These are phyloP conservation scores for Hemitrygon akajei DNA, from an alignment of 2,797 vertebrate species.

Conservation along the genomic window DNA sequence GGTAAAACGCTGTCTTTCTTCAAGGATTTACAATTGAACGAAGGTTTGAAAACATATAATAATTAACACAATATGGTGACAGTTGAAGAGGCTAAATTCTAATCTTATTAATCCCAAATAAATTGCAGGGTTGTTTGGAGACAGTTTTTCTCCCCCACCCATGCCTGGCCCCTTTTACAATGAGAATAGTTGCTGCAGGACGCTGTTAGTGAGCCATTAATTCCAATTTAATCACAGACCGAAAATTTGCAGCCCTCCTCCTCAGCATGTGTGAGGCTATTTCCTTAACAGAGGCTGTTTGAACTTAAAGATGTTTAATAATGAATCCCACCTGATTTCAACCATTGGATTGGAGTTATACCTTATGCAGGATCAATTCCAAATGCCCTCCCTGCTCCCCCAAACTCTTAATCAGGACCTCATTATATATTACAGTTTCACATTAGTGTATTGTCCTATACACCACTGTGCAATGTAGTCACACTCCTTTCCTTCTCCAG, in stretches of 20 bases:
- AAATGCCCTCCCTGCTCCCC: not conserved
- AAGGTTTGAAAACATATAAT: not conserved
- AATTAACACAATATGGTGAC: not conserved
- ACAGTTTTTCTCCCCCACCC: not conserved
- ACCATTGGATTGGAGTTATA: not conserved
- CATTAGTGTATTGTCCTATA: too few relatives aligned
- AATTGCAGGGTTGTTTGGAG: not conserved
- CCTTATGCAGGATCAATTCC: not conserved
- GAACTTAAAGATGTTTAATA: not conserved
- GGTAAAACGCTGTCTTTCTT: not conserved
- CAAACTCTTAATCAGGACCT: not conserved
- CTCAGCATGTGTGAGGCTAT: not conserved
- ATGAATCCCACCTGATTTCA: not conserved
- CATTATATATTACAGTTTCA: not conserved
- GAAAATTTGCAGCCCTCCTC: not conserved
- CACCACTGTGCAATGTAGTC: not conserved
- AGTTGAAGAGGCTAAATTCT: constrained; percentile 4
- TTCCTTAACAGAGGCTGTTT: not conserved
- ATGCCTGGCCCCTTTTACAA: not conserved
- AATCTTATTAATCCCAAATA: not conserved
- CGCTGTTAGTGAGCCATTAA: not conserved
- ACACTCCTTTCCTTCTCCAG: too few relatives aligned
- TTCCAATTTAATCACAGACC: not conserved
- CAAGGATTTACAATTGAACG: not conserved
- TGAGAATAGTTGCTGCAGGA: not conserved